A percentile compares a stretch with the other conserved stretches of the same genome.
These are phyloP conservation scores for Eupleurogrammus muticus DNA, from an alignment of 2,797 vertebrate genomes.

Conservation along the genomic window DNA sequence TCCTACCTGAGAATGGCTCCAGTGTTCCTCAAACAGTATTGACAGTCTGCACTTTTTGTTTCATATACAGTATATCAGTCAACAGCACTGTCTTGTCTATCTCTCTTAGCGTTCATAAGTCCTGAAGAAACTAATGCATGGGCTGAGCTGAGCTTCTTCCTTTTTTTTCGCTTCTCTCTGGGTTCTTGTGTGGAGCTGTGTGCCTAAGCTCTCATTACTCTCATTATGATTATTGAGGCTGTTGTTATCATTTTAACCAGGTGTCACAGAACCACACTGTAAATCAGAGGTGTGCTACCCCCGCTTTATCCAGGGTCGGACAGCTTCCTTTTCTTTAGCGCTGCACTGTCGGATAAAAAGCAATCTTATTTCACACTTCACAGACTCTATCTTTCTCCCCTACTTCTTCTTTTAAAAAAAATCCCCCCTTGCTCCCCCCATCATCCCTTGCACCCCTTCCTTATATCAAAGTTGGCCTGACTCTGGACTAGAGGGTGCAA, in stretches of 20 bases:
- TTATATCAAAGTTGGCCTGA: conserved; percentile 87
- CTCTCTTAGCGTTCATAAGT: conserved; percentile 48
- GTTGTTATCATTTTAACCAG: conserved; percentile 85
- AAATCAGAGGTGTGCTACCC: conserved; percentile 68
- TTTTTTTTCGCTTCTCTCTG: conserved; percentile 54
- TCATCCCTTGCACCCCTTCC: conserved; percentile 78
- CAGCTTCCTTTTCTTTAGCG: conserved; percentile 84
- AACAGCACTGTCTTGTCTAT: conserved; percentile 54
- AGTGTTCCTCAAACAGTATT: conserved; percentile 59
- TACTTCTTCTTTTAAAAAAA: conserved; percentile 73
- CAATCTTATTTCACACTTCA: conserved; percentile 90
- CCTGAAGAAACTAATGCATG: conserved; percentile 55
- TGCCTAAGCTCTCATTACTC: conserved; percentile 79
- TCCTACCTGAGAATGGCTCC: conserved; percentile 76
- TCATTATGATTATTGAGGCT: conserved; percentile 82
- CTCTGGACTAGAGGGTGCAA: conserved; percentile 83
- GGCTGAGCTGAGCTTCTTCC: conserved; percentile 65
- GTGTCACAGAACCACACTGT: conserved; percentile 75
- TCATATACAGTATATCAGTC: conserved; percentile 55
- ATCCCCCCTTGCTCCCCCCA: conserved; percentile 52
- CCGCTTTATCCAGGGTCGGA: conserved; percentile 71
- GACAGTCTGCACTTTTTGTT: conserved; percentile 53
- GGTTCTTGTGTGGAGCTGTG: conserved; percentile 55
- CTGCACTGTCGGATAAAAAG: conserved; percentile 85
- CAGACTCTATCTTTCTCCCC: conserved; percentile 82